phyloP scores from a whole-genome alignment of 2,113 vertebrate species.

The Zosterops hypoxanthus region DNA sequence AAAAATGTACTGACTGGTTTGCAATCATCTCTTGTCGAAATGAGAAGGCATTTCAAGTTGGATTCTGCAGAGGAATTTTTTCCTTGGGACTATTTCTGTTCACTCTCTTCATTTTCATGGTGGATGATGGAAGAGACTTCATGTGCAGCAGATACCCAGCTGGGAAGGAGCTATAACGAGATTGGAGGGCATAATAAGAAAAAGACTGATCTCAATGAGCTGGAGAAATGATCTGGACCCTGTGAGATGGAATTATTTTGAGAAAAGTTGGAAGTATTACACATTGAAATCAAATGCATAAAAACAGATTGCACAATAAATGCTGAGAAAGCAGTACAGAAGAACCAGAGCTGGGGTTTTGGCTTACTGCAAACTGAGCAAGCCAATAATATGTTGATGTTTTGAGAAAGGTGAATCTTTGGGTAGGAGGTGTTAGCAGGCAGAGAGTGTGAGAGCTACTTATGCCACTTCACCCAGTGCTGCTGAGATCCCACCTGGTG shows the following conservation, averaged over 20 bases:
- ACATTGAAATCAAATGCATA: background rate
- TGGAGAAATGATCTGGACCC: background rate
- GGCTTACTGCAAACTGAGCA: conserved; percentile 22
- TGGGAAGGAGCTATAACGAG: conserved; percentile 28
- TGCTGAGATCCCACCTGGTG: conserved; percentile 47
- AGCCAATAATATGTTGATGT: conserved; percentile 42
- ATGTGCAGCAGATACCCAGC: conserved; percentile 4
- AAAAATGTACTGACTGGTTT: background rate
- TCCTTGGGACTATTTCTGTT: conserved; percentile 46
- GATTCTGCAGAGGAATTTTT: conserved; percentile 3
- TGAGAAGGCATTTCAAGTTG: background rate
- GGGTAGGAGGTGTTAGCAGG: conserved; percentile 54
- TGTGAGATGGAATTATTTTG: conserved; percentile 11
- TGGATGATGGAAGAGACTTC: conserved; percentile 39
- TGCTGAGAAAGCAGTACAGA: conserved; percentile 33
- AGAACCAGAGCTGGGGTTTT: background rate
- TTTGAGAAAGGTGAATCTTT: conserved; percentile 46
- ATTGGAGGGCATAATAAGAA: conserved; percentile 18
- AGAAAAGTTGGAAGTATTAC: background rate
- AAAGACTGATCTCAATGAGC: background rate
- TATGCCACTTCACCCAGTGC: background rate
- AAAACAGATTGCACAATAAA: conserved; percentile 25
- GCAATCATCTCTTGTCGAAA: background rate
- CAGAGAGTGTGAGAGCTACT: conserved; percentile 23
- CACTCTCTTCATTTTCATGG: conserved; percentile 37